These are phyloP conservation scores for Microplitis manilae DNA, from an alignment of 2,888 invertebrate species.

Conservation along the genomic window DNA sequence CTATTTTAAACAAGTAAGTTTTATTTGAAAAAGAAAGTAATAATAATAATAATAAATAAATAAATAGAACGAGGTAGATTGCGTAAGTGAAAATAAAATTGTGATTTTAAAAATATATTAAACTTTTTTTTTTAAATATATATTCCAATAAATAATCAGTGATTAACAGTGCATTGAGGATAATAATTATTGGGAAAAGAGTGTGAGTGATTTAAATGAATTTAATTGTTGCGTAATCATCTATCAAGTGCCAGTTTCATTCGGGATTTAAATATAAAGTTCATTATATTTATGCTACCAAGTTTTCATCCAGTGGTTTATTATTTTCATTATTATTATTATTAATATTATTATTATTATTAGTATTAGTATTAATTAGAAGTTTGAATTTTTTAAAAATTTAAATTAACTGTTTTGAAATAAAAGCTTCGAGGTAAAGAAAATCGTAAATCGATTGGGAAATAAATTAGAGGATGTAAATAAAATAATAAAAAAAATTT, in stretches of 20 bases:
- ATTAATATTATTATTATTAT: neutral
- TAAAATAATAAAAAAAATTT: neutral
- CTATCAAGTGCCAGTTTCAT: neutral
- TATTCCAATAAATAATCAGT: neutral
- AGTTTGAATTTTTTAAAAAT: neutral
- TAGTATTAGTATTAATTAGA: neutral
- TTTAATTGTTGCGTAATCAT: neutral
- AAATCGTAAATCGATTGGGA: too few species aligned
- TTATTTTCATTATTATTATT: neutral
- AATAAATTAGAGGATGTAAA: too few species aligned
- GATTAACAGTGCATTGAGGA: neutral
- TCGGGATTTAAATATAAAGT: too few species aligned
- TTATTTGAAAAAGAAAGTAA: neutral
- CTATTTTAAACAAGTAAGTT: slow-evolving; percentile 40
- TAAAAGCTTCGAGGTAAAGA: neutral
- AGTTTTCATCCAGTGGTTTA: neutral
- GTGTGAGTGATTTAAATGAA: neutral
- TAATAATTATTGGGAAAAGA: neutral
- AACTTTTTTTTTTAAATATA: neutral
- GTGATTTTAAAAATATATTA: neutral
- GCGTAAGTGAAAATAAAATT: slow-evolving; percentile 1
- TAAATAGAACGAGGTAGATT: slow-evolving; percentile 5
- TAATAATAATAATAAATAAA: neutral
- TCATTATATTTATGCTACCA: neutral
- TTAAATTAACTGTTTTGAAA: neutral